Evolutionary conservation across 2,797 vertebrate genomes (phyloP), one percentile per base, ranked within the genome.

Genomic region (Cyprinella venusta): DNA sequence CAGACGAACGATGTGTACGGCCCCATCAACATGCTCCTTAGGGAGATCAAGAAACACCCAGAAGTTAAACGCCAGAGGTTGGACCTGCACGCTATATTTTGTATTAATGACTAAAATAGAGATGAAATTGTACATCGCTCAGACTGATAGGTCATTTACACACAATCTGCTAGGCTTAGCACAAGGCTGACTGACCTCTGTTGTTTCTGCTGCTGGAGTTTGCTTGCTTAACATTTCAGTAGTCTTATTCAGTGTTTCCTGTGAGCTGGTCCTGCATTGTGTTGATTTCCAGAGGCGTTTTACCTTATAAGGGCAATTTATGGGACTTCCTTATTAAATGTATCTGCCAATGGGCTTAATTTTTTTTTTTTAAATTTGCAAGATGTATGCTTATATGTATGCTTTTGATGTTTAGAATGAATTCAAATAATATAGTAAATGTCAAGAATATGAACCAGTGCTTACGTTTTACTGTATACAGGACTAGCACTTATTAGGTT

Each of bases 1-100:
- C 97, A 98, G 85, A 95, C 95, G 87, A 99, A 99, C 48, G 94
- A 99, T 5, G 96, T 99, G 50, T 94, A 95, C 15, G 94, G 95
- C 30, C 98, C 98, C 0, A 98, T 99, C 89, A 95, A 90, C 89
- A 92, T 97, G 78, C 92, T 99, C n/a, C 89, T 97, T 65, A 85
- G 94, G 50, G 94, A 95, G 90, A 89, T 94, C 88, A 95, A 94
- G 81, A 91, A 84, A 15, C 92, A 91, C 1, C 94, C 95, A 38
- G 94, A 94, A 59, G 79, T 90, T 50, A 97, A 96, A 86, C 93
- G 97, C 12, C 97, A 99, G 87, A 96, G 97, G 98, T 99, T 86
- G 89, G 90, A 56, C 18, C 21, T 21, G 10, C 50, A 30, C 54
- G 2, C 48, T 33, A 26, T 21, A 52, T 38, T 8, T 74, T 72